Conservation (phyloP, 2,888 invertebrate species). For the Nematopogon swammerdamellus region DNA sequence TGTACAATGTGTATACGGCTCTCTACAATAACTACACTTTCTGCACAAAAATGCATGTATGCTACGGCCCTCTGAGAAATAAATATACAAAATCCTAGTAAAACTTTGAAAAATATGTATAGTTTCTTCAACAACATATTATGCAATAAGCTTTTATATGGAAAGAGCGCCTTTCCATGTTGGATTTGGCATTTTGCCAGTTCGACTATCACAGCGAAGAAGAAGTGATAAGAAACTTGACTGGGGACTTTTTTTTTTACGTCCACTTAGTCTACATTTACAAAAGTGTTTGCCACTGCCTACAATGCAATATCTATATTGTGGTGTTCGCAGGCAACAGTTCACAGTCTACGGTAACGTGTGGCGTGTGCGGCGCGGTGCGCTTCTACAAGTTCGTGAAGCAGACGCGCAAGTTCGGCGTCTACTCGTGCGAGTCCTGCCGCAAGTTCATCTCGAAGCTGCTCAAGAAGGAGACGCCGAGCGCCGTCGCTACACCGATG, state of each 20-base stretch:
- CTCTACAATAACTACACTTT: too few species aligned
- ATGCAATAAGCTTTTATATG: too few species aligned
- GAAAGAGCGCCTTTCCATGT: not conserved
- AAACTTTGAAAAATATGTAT: too few species aligned
- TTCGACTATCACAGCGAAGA: too few species aligned
- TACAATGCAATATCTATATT: too few species aligned
- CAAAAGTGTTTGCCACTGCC: not conserved
- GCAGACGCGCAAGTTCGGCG: conserved; percentile 80
- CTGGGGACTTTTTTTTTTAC: not conserved
- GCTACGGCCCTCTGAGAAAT: too few species aligned
- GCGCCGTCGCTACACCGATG: conserved; percentile 51
- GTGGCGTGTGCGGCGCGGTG: conserved; percentile 77
- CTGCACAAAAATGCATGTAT: too few species aligned
- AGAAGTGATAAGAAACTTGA: too few species aligned
- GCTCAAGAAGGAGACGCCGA: conserved; percentile 64
- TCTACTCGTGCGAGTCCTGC: conserved; percentile 82
- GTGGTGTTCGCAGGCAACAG: conserved; percentile 49
- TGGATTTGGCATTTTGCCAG: too few species aligned
- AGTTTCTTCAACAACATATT: too few species aligned
- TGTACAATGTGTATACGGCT: too few species aligned
- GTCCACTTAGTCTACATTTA: not conserved
- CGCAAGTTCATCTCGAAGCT: conserved; percentile 83
- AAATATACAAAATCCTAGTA: too few species aligned
- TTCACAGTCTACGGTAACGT: conserved; percentile 65
- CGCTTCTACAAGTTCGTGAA: conserved; percentile 73